A percentile compares a stretch with the other conserved stretches of the same genome.
Evolutionary conservation across 2,888 invertebrate species (phyloP).

Genomic region (Branchellion lobata): DNA sequence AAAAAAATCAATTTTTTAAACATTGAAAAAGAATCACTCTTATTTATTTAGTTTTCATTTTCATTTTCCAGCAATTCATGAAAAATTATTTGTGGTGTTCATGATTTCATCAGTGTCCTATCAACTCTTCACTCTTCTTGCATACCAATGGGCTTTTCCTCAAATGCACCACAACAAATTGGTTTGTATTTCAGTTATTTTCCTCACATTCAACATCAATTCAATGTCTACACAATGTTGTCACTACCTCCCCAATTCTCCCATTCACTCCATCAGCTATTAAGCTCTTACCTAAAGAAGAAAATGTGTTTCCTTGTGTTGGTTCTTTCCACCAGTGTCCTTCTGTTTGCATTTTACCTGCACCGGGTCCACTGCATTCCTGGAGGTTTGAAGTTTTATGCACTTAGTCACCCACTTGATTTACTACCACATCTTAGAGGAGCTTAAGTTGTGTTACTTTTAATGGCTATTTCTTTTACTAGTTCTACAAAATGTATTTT

Average conservation of each 20-base stretch:
- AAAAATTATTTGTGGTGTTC: constrained; percentile 83
- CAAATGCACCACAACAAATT: constrained; percentile 22
- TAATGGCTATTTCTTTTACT: no score
- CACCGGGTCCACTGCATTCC: constrained; percentile 86
- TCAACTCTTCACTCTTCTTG: constrained; percentile 78
- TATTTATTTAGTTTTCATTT: background rate
- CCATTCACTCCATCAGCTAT: constrained; percentile 36
- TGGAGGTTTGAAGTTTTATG: constrained; percentile 73
- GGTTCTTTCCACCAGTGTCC: constrained; percentile 75
- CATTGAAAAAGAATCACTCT: background rate
- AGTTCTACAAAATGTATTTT: no score
- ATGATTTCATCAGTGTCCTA: constrained; percentile 81
- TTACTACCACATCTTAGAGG: no score
- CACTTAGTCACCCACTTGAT: background rate
- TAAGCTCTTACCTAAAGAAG: constrained; percentile 46
- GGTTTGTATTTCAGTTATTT: no score
- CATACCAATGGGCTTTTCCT: constrained; percentile 54
- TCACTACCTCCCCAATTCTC: no score
- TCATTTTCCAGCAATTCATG: constrained; percentile 60
- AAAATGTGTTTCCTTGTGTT: constrained; percentile 68
- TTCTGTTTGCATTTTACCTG: constrained; percentile 82
- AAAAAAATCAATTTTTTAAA: background rate
- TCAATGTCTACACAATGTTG: no score
- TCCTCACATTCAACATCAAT: no score
- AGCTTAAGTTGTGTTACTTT: no score